Conservation (phyloP, 2,113 vertebrate species). For the Hippocampus guttulatus region DNA sequence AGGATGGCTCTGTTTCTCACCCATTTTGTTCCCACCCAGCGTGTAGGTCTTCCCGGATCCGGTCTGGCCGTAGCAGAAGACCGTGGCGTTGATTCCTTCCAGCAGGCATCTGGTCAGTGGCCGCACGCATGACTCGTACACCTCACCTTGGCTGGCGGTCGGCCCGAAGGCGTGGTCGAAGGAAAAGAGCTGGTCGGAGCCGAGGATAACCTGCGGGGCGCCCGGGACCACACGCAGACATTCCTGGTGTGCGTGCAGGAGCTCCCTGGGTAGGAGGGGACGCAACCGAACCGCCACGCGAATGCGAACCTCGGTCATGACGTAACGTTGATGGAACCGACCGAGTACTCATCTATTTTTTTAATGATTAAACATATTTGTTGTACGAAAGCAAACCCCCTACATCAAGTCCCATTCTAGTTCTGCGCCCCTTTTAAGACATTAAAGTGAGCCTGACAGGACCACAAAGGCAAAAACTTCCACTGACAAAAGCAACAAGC, state of each 20-base stretch:
- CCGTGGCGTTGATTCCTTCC: constrained; percentile 84
- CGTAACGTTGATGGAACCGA: background rate
- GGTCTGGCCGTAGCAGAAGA: constrained; percentile 91
- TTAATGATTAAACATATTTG: background rate
- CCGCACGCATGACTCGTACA: constrained; percentile 81
- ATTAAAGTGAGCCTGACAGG: background rate
- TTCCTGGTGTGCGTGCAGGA: constrained; percentile 79
- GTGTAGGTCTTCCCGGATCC: constrained; percentile 92
- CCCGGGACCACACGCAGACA: constrained; percentile 79
- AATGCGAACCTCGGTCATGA: constrained; percentile 80
- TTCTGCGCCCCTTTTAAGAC: background rate
- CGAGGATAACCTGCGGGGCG: constrained; percentile 78
- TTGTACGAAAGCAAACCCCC: background rate
- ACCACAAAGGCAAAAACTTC: background rate
- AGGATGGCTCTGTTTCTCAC: constrained; percentile 60
- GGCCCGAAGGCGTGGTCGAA: constrained; percentile 89
- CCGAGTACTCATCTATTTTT: background rate
- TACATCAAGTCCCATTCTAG: background rate
- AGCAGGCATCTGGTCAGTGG: constrained; percentile 78
- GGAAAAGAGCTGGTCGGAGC: constrained; percentile 77
- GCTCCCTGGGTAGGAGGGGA: constrained; percentile 83
- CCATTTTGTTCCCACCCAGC: constrained; percentile 75
- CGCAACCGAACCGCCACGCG: constrained; percentile 87
- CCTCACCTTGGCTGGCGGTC: constrained; percentile 77
- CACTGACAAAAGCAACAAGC: background rate